phyloP scores from a whole-genome alignment of 1,140 invertebrate species.

The Cydia pomonella region DNA sequence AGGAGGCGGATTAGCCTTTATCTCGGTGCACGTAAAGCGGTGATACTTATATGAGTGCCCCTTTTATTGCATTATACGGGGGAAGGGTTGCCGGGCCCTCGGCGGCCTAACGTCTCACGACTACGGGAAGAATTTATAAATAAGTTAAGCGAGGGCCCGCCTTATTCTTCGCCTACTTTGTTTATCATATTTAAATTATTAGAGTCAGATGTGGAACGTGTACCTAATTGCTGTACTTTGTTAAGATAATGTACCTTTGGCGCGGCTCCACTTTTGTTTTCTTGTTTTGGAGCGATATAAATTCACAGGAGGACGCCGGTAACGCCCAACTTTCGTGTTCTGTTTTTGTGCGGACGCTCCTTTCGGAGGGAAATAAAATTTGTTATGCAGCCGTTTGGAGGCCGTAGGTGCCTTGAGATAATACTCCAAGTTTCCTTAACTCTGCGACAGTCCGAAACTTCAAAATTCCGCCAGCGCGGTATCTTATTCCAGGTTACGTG shows the following conservation, averaged over 20 bases:
- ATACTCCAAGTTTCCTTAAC: conserved; percentile 40
- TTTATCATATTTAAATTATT: conserved; percentile 81
- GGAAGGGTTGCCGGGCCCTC: conserved; percentile 69
- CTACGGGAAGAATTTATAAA: conserved; percentile 77
- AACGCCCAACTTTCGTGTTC: conserved; percentile 73
- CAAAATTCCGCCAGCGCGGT: neutral
- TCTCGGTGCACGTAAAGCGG: conserved; percentile 70
- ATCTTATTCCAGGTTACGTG: neutral
- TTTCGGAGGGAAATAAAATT: conserved; percentile 66
- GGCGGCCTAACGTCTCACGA: conserved; percentile 49
- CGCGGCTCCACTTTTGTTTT: conserved; percentile 79
- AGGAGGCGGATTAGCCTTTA: conserved; percentile 71
- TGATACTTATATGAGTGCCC: conserved; percentile 78
- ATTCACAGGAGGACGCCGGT: conserved; percentile 67
- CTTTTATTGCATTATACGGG: conserved; percentile 77
- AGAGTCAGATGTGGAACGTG: conserved; percentile 80
- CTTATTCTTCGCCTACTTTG: conserved; percentile 75
- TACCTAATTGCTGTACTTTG: conserved; percentile 81
- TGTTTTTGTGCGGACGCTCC: conserved; percentile 73
- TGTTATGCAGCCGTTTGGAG: conserved; percentile 64
- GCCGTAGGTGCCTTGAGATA: conserved; percentile 52
- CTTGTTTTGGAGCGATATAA: conserved; percentile 77
- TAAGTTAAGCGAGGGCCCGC: conserved; percentile 72
- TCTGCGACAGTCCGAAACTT: conserved; percentile 21
- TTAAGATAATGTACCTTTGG: conserved; percentile 81